Evolutionary conservation across 2,888 invertebrate genomes (phyloP), one percentile per base, ranked within the genome.

Genomic region (Ariolimax columbianus): DNA sequence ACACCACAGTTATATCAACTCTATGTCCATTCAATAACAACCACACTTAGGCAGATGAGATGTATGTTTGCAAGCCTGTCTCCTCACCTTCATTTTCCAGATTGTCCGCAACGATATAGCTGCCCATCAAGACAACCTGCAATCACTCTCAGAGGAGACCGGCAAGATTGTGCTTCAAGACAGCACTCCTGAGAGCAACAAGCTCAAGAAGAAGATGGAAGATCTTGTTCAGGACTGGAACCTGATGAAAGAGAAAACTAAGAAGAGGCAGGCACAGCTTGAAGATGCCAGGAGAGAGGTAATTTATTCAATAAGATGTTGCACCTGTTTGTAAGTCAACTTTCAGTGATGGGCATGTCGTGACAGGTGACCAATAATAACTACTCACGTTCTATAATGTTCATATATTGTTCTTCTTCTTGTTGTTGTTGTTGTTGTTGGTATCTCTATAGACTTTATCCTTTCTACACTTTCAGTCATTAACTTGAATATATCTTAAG

Each of bases 51-150:
- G 6, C 47, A 47, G 47, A 47, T 47, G 14, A 9, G 6, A 47
- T 47, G 14, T 47, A 9, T 47, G 47, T 9, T 30, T 66, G 9
- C 19, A 36, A 36, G 43, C 9, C 1, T 14, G 3, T 30, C 43
- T 47, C n/a, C n/a, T 73, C 73, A 72, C n/a, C 40, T 38, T 19
- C 17, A 40, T 7, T 26, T 36, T 23, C 2, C 87, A 95, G 94
- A 98, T 99, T 6, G 94, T 99, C 43, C 97, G 98, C 87, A 99
- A 99, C 94, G 99, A 99, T 94, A 98, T 99, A 88, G 97, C 98
- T 91, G 98, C 99, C 0, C 99, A 99, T 95, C 98, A 98, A 93
- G 97, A 97, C 83, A 97, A 97, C 91, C 97, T 99, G 4, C 98
- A 98, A 93, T 97, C 98, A 0, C 95, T 99, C 85, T 98, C 98